Base-by-base conservation (phyloP, 2,797 vertebrate genomes). In the Crocidura indochinensis region DNA sequence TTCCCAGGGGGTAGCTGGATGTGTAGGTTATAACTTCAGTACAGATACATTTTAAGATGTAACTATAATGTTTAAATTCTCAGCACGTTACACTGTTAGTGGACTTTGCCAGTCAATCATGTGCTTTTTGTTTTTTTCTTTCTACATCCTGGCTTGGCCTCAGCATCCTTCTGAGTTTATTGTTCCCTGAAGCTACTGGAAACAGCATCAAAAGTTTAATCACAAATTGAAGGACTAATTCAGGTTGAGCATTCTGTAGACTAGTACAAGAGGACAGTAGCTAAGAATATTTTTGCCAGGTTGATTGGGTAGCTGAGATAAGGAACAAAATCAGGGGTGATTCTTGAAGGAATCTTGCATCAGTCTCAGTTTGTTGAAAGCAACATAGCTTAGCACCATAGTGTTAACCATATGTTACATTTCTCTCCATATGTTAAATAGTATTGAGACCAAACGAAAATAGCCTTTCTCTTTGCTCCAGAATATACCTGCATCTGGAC, bases 391-490 rank as follows among this genome's bases (percentile, higher is more conserved):
- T 46, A 24, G 6, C 15, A 17, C n/a, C 31, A 8, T 84, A 81
- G 6, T 67, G 64, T 78, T 85, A 75, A 62, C 27, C 4, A 46
- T 4, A 79, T 44, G 11, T 64, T 73, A 53, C 10, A 44, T 87
- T 94, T 72, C 47, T 71, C 56, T 84, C 27, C 51, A 6, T 90
- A 9, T 65, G 38, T 83, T 74, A 93, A 76, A 69, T 65, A 80
- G 31, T 38, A 68, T 22, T 26, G 0, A 87, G 49, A 46, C 29
- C 83, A 88, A 83, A 82, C 19, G 56, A 75, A 84, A 56, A n/a
- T 14, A 73, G 31, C 22, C 46, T 44, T 72, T 10, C 31, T 91
- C 27, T 78, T 87, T 69, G 72, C 31, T 76, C 53, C 19, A 67
- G 14, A 26, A 75, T 91, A 56, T 78, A 75, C 1, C 15, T n/a